Evolutionary conservation across 1,140 invertebrate species (phyloP), one percentile per base, ranked within the genome.

Genomic region (Lysiphlebus fabarum): DNA sequence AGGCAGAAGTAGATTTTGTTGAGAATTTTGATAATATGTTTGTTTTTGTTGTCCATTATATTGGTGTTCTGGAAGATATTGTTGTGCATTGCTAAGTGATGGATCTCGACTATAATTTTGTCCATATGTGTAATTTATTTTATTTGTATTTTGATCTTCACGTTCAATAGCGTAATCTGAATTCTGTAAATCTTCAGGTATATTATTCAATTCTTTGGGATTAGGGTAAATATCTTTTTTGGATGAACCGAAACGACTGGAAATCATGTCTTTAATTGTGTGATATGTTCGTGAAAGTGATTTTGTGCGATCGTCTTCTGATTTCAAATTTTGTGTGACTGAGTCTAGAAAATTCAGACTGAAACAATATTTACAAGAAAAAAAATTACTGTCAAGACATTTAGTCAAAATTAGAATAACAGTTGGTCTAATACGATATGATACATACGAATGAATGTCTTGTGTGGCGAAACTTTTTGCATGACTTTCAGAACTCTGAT

Each of bases 191-290:
- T 86, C 85, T 58, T 87, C 85, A 44, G 77, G 71, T 40, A 81
- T 78, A 56, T 87, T 88, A 71, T 88, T 88, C 33, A 86, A 68
- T 64, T 80, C 72, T 74, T 85, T 82, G 63, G 72, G 70, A 65
- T 86, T 84, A 56, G 70, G 67, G 12, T 78, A 75, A 12, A 62
- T 79, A n/a, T 86, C 85, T 68, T 85, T 85, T 58, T 79, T 73
- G 65, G 74, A 84, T 67, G 75, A 74, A 0, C 87, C 88, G 71
- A 92, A 91, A 70, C 87, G 85, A 74, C 86, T 90, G 6, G 89
- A 90, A 67, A 92, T 89, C 82, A 92, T 91, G 70, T 91, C 90
- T 80, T 91, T 91, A 56, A 92, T 84, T 17, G 89, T 88, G 68
- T 91, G 87, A 70, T 91, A 92, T 0, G 90, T 91, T 72, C 89